Conservation (phyloP, 2,113 vertebrate genomes). For the Charina bottae region DNA sequence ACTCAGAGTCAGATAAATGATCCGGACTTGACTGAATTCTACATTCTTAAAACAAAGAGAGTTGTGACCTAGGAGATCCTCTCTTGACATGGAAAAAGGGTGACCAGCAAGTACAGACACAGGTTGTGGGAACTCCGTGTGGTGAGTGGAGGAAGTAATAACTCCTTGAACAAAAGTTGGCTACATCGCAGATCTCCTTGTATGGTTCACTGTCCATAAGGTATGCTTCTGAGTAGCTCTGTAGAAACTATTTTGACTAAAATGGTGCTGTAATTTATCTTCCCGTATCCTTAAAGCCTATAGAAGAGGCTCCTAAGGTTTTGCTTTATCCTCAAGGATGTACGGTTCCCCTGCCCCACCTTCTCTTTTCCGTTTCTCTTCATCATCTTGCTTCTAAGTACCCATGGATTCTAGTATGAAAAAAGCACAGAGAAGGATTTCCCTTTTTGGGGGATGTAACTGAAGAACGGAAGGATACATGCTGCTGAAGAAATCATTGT, state of each 20-base stretch:
- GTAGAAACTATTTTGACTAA: background rate
- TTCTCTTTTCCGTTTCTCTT: background rate
- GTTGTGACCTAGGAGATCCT: background rate
- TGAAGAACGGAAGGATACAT: background rate
- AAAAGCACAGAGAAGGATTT: background rate
- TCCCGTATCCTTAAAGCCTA: background rate
- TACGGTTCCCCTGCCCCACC: background rate
- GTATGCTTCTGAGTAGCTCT: background rate
- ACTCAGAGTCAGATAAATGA: background rate
- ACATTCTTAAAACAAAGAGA: background rate
- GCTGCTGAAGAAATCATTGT: background rate
- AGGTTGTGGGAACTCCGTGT: background rate
- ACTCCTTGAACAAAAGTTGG: background rate
- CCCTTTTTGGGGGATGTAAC: background rate
- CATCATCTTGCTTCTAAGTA: background rate
- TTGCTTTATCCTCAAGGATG: background rate
- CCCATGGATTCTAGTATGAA: background rate
- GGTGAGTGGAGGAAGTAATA: background rate
- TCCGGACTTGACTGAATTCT: background rate
- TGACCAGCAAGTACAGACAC: background rate
- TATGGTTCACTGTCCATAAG: background rate
- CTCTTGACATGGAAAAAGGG: background rate
- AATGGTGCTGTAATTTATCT: background rate
- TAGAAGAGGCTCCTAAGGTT: background rate
- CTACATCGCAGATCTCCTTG: background rate